Evolutionary conservation across 2,113 vertebrate species (phyloP), one percentile per base, ranked within the genome.

Genomic region (Nerophis lumbriciformis): DNA sequence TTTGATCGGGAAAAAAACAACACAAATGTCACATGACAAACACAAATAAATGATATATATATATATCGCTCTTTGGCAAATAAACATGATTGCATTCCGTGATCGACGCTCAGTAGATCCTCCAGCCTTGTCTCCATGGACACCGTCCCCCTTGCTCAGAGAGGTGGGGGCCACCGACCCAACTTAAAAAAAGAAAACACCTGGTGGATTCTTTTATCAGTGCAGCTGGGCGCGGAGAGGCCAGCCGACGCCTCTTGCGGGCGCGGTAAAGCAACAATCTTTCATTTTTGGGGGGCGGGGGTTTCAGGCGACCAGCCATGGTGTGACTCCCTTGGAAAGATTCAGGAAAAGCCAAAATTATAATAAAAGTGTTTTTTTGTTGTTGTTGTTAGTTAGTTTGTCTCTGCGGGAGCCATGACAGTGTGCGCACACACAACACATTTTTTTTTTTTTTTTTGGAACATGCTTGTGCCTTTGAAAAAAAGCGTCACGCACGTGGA

Each of bases 261-360:
- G 83, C 81, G 92, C 92, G 92, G 90, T 88, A 89, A 92, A 93
- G 83, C 67, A 85, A 86, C 59, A 75, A 77, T 79, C 71, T 77
- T 69, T 68, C 64, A 68, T 77, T 67, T 81, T 77, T 69, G 42
- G 10, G 3, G 42, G 42, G 42, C 68, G 85, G 71, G 73, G 19
- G 83, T 89, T 91, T 94, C 94, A 92, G 91, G 95, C 97, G 88
- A 99, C 95, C 88, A 99, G 93, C 97, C 97, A 99, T 19, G 97
- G 97, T 48, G 95, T 99, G 84, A 98, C 94, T 90, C 97, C 97
- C 97, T 99, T 92, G 88, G 84, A 82, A 88, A 92, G 88, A 92
- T 86, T 90, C 91, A 88, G 83, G 68, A 65, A 81, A 85, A 78
- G 62, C 59, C 75, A 57, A 80, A 89, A 63, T 75, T 61, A 84